A percentile compares a stretch with the other conserved stretches of the same genome.
Conservation (phyloP, 2,113 vertebrate genomes). For the Herpetotheres cachinnans region DNA sequence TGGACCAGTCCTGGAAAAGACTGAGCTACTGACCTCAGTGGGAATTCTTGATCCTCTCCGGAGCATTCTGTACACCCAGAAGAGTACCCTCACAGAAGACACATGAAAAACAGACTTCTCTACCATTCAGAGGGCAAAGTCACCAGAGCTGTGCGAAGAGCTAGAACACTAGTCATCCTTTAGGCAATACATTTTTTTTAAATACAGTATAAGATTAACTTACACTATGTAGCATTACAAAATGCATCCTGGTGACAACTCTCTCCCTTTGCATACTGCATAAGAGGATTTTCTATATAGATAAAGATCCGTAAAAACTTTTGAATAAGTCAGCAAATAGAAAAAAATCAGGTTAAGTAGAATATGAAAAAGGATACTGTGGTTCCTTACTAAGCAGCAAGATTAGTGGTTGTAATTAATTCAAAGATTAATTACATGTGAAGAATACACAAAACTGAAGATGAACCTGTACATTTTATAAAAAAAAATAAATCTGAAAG, state of each 20-base stretch:
- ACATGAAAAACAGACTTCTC: neutral
- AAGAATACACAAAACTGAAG: neutral
- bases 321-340: neutral
- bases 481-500: neutral
- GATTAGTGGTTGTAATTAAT: neutral
- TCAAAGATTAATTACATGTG: neutral
- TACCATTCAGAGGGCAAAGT: neutral
- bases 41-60: neutral
- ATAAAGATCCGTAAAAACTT: neutral
- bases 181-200: rapidly evolving
- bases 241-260: neutral
- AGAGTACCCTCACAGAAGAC: neutral
- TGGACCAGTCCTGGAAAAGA: neutral
- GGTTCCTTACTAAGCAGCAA: neutral
- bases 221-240: rapidly evolving
- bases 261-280: neutral
- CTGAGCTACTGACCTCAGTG: neutral
- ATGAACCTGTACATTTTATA: neutral
- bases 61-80: neutral
- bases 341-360: neutral
- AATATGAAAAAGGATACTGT: neutral
- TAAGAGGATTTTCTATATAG: neutral
- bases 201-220: neutral
- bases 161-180: neutral
- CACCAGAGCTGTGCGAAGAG: neutral